These are phyloP conservation scores for Leucopternis melanops DNA, from an alignment of 2,113 vertebrate species.

Conservation along the genomic window DNA sequence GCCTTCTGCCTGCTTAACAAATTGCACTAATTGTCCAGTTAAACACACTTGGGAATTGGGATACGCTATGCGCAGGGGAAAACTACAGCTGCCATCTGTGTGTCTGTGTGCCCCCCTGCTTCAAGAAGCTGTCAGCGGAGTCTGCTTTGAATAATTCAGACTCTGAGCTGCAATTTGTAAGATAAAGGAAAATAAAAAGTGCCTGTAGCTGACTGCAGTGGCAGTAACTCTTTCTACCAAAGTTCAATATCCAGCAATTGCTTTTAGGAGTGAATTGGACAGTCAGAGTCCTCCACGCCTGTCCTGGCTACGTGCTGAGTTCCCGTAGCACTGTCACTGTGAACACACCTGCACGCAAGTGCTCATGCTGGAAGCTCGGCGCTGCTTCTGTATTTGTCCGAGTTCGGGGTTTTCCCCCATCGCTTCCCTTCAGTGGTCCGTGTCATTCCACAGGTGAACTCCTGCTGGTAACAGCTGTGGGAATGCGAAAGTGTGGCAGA, in stretches of 20 bases:
- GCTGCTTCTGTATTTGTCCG: accelerated
- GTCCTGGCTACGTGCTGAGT: not conserved
- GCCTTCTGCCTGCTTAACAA: conserved; percentile 6
- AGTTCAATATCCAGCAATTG: not conserved
- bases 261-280: not conserved
- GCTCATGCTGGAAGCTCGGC: not conserved
- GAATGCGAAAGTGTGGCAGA: not conserved
- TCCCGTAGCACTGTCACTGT: accelerated
- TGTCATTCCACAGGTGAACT: not conserved
- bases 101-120: not conserved
- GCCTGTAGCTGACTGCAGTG: not conserved
- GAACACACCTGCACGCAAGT: accelerated
- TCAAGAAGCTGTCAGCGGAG: not conserved
- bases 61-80: not conserved
- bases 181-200: not conserved
- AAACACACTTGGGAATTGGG: not conserved
- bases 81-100: not conserved
- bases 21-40: conserved; percentile 5
- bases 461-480: not conserved
- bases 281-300: not conserved
- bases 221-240: not conserved
- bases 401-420: accelerated
- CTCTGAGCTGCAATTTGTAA: not conserved
- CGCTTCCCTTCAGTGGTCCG: accelerated
- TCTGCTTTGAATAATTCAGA: conserved; percentile 36